phyloP scores from a whole-genome alignment of 1,140 invertebrate species.

The Lethocerus indicus region DNA sequence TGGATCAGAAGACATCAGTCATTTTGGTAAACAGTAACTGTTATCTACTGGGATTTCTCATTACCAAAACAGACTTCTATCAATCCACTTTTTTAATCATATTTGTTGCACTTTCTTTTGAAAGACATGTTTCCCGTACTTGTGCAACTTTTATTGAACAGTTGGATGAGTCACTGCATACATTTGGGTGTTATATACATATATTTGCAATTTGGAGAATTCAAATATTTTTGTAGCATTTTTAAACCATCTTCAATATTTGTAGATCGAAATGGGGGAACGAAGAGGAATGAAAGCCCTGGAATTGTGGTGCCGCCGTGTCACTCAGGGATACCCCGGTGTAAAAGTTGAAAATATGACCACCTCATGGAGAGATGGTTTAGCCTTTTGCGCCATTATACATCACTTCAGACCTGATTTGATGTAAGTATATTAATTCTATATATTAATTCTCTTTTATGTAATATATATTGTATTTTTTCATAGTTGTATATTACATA shows the following conservation, averaged over 20 bases:
- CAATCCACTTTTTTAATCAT: no score
- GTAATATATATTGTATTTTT: not conserved
- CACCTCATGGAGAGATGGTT: conserved; percentile 80
- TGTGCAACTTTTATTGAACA: no score
- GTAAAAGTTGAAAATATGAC: conserved; percentile 84
- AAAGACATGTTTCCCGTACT: no score
- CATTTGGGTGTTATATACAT: no score
- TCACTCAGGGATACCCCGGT: conserved; percentile 73
- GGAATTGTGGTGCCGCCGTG: conserved; percentile 72
- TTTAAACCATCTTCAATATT: conserved; percentile 1
- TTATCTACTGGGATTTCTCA: no score
- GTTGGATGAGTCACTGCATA: no score
- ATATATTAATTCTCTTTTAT: not conserved
- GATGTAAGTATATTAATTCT: conserved; percentile 55
- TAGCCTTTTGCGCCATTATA: conserved; percentile 92
- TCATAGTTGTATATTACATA: no score
- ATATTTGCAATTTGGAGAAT: no score
- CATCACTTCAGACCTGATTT: conserved; percentile 89
- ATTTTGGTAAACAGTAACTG: no score
- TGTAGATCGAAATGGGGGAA: conserved; percentile 44
- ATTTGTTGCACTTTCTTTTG: no score
- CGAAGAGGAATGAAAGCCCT: conserved; percentile 69
- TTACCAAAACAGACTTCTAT: no score
- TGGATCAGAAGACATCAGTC: no score
- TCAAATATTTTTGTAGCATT: not conserved